A percentile compares a stretch with the other conserved stretches of the same genome.
Evolutionary conservation across 2,888 invertebrate species (phyloP).

Genomic region (Pristionchus arcanus): DNA sequence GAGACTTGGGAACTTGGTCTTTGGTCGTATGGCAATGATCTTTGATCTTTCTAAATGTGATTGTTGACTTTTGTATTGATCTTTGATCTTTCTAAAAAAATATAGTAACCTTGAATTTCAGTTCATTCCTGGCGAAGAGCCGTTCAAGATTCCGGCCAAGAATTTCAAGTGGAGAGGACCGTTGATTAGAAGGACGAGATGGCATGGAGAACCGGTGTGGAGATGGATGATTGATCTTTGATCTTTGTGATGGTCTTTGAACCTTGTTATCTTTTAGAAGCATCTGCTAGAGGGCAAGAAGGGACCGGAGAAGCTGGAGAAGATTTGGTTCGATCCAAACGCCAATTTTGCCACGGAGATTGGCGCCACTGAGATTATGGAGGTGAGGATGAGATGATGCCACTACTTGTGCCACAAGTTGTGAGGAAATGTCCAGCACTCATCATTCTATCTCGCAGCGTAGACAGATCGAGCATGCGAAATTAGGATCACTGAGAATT

Average conservation of each 20-base stretch:
- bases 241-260: no score
- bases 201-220: slow-evolving; percentile 11
- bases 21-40: background rate
- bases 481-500: no score
- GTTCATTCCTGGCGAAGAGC: slow-evolving; percentile 20
- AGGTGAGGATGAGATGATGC: background rate
- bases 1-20: background rate
- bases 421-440: no score
- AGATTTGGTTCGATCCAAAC: slow-evolving; percentile 15
- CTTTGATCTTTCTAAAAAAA: background rate
- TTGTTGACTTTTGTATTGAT: background rate
- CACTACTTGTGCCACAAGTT: no score
- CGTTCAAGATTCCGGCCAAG: slow-evolving; percentile 10
- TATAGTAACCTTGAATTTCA: background rate
- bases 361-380: background rate
- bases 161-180: slow-evolving; percentile 16
- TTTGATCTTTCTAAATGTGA: background rate
- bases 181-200: slow-evolving; percentile 14
- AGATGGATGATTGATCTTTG: no score
- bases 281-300: background rate
- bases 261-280: background rate
- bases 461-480: no score
- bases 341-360: slow-evolving; percentile 11
- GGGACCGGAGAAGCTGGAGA: background rate
- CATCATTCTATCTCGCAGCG: no score